Evolutionary conservation across 2,888 invertebrate genomes (phyloP), one percentile per base, ranked within the genome.

Genomic region (Hipparchia semele): DNA sequence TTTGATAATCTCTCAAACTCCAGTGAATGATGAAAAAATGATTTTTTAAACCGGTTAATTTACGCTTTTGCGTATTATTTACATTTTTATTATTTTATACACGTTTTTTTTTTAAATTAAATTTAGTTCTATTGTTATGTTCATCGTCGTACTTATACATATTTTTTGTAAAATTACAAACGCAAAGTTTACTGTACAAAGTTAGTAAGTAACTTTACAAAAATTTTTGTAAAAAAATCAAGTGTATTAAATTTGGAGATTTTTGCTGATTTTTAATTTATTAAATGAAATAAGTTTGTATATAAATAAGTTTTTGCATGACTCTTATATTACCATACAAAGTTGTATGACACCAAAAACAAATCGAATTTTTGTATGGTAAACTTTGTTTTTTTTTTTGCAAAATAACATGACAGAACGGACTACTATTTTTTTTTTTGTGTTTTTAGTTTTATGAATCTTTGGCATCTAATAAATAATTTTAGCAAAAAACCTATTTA

Each of bases 1-100:
- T 74, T 76, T 23, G 23, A 23, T 23, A 74, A 75, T 80, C 75
- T 77, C 78, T 69, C 73, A 79, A 80, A 61, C 79, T 80, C 81
- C 81, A 81, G 82, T 81, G 82, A 81, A 76, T 39, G 39, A 39
- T 39, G 39, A 5, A 39, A 39, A 77, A 39, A 60, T 12, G 76
- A 75, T 77, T 79, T 77, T 76, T 78, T 75, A 75, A 71, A 76
- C 79, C 77, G 75, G 74, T 75, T 73, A 65, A 74, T 76, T 56
- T 58, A 78, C 78, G 78, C 68, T 70, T 73, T 78, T 77, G 73
- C 75, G 74, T 77, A 77, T 75, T 77, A 77, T 33, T 59, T 79
- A 79, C 73, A 77, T 75, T 71, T 75, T 70, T 73, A 73, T 68
- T 68, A 73, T 80, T 79, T 78, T 79, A 76, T 76, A 78, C 75